These are phyloP conservation scores for Saccopteryx leptura DNA, from an alignment of 2,113 vertebrate species.

Conservation along the genomic window DNA sequence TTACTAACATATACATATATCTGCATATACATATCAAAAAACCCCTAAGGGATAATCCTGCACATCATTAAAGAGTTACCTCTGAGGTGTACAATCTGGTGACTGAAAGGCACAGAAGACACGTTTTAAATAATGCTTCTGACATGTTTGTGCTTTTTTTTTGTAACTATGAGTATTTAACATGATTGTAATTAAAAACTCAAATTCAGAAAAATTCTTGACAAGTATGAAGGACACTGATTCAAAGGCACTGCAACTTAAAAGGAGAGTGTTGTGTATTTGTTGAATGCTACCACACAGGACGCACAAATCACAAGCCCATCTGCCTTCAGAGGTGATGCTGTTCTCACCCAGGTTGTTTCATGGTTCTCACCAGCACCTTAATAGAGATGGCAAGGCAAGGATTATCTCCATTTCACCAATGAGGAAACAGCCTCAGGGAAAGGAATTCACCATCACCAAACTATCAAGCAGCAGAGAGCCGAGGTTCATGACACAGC, in stretches of 20 bases:
- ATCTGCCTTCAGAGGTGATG: accelerated
- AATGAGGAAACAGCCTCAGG: background rate
- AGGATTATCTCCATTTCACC: background rate
- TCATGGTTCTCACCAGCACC: background rate
- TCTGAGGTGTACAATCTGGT: background rate
- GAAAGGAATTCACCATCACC: background rate
- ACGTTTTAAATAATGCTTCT: background rate
- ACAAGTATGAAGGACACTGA: background rate
- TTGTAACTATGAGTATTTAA: background rate
- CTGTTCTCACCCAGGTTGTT: background rate
- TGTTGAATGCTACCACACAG: background rate
- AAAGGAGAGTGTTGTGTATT: accelerated
- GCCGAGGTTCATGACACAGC: background rate
- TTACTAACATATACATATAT: background rate
- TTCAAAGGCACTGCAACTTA: background rate
- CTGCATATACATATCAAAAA: background rate
- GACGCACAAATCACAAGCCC: accelerated
- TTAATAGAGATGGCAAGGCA: background rate
- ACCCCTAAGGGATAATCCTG: background rate
- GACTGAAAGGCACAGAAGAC: background rate
- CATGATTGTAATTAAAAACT: background rate
- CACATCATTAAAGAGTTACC: background rate
- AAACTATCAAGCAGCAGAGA: background rate
- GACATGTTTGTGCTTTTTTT: background rate
- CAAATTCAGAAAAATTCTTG: background rate